Evolutionary conservation across 64 coral and sea anemone species (phyloP), one percentile per base, ranked within the genome.

Genomic region (Stichodactyla helianthus): DNA sequence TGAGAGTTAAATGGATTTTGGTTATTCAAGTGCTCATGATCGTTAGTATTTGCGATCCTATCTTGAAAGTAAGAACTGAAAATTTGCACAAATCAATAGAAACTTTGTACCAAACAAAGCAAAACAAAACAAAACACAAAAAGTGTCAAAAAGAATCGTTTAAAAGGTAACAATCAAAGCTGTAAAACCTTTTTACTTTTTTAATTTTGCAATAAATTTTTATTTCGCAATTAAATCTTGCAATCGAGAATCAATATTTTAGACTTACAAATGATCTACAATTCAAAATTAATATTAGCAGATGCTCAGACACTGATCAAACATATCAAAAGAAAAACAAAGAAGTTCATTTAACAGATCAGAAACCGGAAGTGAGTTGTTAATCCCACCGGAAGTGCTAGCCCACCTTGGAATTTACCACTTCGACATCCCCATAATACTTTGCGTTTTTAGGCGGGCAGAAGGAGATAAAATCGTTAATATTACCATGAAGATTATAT

Each of bases 301-400:
- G 22, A n/a, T n/a, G 20, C 6, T 65, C 62, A 74, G 68, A 74
- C 68, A 74, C 68, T 74, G 27, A 74, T 23, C 68, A 74, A 74
- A 74, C 68, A 74, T 27, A 74, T 35, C 35, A 20, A 28, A 20
- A 19, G 67, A 14, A 54, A 79, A 81, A 81, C 78, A 81, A 81
- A 81, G 51, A 81, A 52, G 5, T 20, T 51, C 50, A 52, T 79
- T 65, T 0, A 22, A 63, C 5, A 65, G 62, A 65, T 23, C 68
- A 23, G 26, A 74, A 74, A 74, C 25, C 78, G 52, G 52, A 81
- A 54, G 50, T 54, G 18, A 52, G 6, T 54, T 81, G 51, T 53
- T 14, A 52, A 81, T 51, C 78, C 12, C 50, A 52, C 78, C 78
- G 78, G 78, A 81, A 81, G 78, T 81, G 50, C 50, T 22, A 18